Evolutionary conservation across 2,888 invertebrate genomes (phyloP), one percentile per base, ranked within the genome.

Genomic region (Drosophila diplacantha): DNA sequence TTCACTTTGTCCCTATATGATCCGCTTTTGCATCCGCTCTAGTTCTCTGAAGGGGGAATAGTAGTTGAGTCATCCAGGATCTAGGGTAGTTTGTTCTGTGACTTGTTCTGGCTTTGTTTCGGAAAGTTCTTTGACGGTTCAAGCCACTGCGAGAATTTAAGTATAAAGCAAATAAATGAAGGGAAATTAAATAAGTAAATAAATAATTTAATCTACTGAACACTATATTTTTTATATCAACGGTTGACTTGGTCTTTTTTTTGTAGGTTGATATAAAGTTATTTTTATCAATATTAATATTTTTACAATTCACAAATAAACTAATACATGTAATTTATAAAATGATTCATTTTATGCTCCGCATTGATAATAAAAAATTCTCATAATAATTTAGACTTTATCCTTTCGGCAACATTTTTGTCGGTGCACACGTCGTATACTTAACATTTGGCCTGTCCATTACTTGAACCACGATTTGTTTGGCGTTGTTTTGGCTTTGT

Each of bases 1-100:
- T 71, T 69, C 69, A 69, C 71, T 71, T 63, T 46, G 43, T 51
- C 46, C 64, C 53, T 55, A 41, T n/a, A 20, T 49, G 49, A 61
- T 69, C 65, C 62, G 70, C 37, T 38, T 61, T 47, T 24, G 68
- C 57, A 63, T 63, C 63, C 63, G 63, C 63, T 56, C 44, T 20
- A 41, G 57, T 29, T 61, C 29, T 37, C 29, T 9, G 6, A 14
- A 0, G 5, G n/a, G 3, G 31, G 31, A 31, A 31, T 11, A 32
- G 18, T 4, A 3, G 18, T 64, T 64, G 61, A 61, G 41, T 61
- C 61, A 61, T 61, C 64, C 53, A 61, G 61, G 65, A 64, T 61
- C 51, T 61, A 24, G 9, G 12, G 26, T 41, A 41, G 26, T 22
- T 59, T 3, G 39, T 16, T 59, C 7, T 18, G n/a, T 8, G 18